phyloP scores from a whole-genome alignment of 2,888 invertebrate genomes.

The Sericinus montela region DNA sequence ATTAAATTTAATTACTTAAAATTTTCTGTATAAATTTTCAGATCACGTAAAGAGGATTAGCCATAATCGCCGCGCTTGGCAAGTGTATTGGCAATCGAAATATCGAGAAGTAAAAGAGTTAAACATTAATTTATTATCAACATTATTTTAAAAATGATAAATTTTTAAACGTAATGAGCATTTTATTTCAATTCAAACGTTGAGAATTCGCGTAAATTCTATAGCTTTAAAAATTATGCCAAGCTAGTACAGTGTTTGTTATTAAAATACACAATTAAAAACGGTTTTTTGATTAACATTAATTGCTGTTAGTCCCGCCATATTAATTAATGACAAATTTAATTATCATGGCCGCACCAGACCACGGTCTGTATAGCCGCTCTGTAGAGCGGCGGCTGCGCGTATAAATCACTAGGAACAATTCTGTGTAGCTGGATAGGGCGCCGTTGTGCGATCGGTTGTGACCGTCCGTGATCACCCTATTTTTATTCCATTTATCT shows the following conservation, averaged over 20 bases:
- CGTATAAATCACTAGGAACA: slow-evolving; percentile 11
- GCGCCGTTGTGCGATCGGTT: slow-evolving; percentile 51
- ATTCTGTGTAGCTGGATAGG: slow-evolving; percentile 18
- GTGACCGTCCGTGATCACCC: slow-evolving; percentile 49
- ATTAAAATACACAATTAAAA: slow-evolving; percentile 2
- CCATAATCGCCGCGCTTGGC: no score
- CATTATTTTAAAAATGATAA: no score
- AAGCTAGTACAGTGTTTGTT: neutral
- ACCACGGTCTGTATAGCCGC: slow-evolving; percentile 28
- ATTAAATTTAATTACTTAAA: no score
- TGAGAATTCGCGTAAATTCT: no score
- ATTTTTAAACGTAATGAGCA: no score
- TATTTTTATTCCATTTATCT: slow-evolving; percentile 37
- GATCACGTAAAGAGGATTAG: no score
- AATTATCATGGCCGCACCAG: slow-evolving; percentile 59
- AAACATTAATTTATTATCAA: no score
- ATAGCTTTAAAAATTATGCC: no score
- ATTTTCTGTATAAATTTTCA: no score
- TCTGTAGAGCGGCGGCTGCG: slow-evolving; percentile 11
- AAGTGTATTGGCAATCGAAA: no score
- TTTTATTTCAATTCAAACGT: no score
- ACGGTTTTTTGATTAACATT: slow-evolving; percentile 11
- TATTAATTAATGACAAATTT: slow-evolving; percentile 47
- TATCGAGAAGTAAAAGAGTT: no score
- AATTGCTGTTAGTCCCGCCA: slow-evolving; percentile 13